Base-by-base conservation (phyloP, 2,888 invertebrate species). In the Pachliopta kotzebuea region DNA sequence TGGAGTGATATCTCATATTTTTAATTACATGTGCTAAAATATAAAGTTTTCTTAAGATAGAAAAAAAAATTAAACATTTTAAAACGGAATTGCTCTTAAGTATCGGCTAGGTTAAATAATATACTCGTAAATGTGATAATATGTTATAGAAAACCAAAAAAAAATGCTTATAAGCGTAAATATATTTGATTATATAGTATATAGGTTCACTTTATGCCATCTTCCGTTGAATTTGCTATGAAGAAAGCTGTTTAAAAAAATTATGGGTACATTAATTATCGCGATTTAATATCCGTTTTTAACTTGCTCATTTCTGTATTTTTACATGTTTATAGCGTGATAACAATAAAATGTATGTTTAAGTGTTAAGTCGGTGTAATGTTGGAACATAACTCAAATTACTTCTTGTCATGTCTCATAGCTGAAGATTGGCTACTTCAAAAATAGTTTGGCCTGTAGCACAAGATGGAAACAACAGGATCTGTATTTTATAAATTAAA, bases 61-160 rank as follows among this genome's bases (percentile, higher is more conserved):
- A 56, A 72, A 55, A 73, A 76, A 77, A 77, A 75, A 72, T 68
- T 59, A 59, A 69, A 76, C 72, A 79, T 8, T 37, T 37, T 84
- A 83, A 85, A 84, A 76, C 70, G 74, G 76, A 79, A 80, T 82
- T 75, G 78, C 77, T 74, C 70, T 70, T 80, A 76, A 76, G 72
- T 80, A 80, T 83, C 76, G 73, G 72, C 70, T 90, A 88, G 83
- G 75, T 76, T 81, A 80, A 82, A 80, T 69, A 74, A 83, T 81
- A 86, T 88, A 88, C 89, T 88, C 87, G 76, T 86, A 81, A 84
- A 89, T 88, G 89, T 90, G 89, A 90, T 88, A 86, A 78, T 85
- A 83, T 77, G 77, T 81, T 79, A 75, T 81, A 84, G 77, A 81
- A 85, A 86, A 84, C 80, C 72, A 71, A 74, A 63, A 81, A 82